A percentile compares a stretch with the other conserved stretches of the same genome.
Evolutionary conservation across 2,113 vertebrate genomes (phyloP).

Genomic region (Aix galericulata): DNA sequence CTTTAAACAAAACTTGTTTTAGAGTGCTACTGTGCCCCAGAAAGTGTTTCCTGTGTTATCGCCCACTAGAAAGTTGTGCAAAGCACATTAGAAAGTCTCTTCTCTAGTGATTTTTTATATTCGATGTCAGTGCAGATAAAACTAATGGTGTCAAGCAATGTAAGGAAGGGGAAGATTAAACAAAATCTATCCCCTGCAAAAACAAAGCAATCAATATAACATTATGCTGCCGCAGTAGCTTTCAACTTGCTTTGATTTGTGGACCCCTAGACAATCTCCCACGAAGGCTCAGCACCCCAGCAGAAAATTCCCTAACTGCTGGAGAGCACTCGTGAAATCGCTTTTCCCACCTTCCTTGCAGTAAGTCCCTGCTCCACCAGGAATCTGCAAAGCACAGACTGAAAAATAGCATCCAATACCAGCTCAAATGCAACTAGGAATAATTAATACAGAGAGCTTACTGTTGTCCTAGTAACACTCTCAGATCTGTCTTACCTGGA

Average conservation of each 20-base stretch:
- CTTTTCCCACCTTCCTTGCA: not conserved
- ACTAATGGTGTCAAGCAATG: constrained; percentile 42
- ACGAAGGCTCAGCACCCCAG: not conserved
- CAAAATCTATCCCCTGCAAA: constrained; percentile 68
- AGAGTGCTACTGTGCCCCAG: not conserved
- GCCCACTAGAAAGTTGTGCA: not conserved
- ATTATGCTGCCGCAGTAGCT: constrained; percentile 30
- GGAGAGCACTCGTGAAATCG: not conserved
- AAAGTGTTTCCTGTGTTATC: not conserved
- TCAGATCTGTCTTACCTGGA: not conserved
- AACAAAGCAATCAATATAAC: constrained; percentile 62
- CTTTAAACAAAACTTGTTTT: not conserved
- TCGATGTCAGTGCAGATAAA: constrained; percentile 39
- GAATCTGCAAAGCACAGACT: not conserved
- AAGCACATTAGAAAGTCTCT: constrained; percentile 7
- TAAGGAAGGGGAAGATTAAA: constrained; percentile 65
- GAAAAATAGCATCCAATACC: not conserved
- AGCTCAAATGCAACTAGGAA: not conserved
- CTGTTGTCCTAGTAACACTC: not conserved
- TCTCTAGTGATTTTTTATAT: constrained; percentile 5
- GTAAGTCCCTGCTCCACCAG: not conserved
- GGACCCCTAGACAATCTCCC: not conserved
- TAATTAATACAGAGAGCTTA: not conserved
- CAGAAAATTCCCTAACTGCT: not conserved
- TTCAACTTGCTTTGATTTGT: constrained; percentile 60